Evolutionary conservation across 2,797 vertebrate species (phyloP).

Genomic region (Otus scops): DNA sequence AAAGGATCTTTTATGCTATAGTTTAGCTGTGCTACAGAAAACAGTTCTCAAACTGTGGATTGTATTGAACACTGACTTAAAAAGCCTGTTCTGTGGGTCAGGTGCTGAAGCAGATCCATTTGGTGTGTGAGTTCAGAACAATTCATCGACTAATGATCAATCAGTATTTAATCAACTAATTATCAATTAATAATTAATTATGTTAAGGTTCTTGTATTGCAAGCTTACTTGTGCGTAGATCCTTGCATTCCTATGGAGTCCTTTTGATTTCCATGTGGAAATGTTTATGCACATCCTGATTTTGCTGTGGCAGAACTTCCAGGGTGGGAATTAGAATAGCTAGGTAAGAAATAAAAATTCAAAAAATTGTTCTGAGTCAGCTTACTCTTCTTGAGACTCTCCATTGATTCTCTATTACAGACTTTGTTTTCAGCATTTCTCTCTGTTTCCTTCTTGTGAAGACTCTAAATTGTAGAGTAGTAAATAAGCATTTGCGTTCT

Average conservation of each 20-base stretch:
- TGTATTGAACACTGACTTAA: neutral
- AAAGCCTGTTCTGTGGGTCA: neutral
- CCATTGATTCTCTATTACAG: neutral
- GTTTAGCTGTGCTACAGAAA: accelerated
- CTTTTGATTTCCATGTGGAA: neutral
- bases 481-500: neutral
- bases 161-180: neutral
- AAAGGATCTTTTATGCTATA: neutral
- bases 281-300: neutral
- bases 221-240: neutral
- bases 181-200: neutral
- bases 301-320: neutral
- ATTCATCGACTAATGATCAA: neutral
- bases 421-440: neutral
- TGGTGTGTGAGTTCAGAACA: neutral
- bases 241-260: neutral
- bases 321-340: neutral
- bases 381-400: neutral
- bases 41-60: neutral
- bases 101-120: neutral
- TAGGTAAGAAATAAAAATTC: neutral
- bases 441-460: neutral
- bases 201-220: neutral
- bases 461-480: neutral
- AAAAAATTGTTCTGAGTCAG: neutral